Evolutionary conservation across 1,140 invertebrate species (phyloP).

Genomic region (Meloidogyne chitwoodi): DNA sequence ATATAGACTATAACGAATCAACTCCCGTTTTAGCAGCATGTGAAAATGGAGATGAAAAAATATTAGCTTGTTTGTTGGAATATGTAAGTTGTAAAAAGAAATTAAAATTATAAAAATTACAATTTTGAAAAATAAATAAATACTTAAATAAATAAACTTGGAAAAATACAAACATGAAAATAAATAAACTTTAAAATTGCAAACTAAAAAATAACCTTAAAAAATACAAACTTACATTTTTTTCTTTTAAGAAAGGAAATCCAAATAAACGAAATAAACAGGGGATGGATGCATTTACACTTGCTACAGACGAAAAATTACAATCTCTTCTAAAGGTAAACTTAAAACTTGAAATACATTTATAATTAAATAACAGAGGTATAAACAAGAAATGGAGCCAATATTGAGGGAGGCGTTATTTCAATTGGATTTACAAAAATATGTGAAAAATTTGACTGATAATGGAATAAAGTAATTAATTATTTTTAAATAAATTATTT

Average conservation of each 20-base stretch:
- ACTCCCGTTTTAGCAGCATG: slow-evolving; percentile 9
- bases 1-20: slow-evolving; percentile 7
- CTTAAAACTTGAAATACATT: neutral
- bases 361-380: neutral
- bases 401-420: neutral
- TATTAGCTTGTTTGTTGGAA: slow-evolving; percentile 9
- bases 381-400: neutral
- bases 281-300: slow-evolving; percentile 1
- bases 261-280: slow-evolving; percentile 13
- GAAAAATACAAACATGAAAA: too few species aligned
- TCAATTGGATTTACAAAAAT: slow-evolving; percentile 19
- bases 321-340: neutral
- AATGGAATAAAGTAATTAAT: slow-evolving; percentile 6
- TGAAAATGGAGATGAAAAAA: slow-evolving; percentile 23
- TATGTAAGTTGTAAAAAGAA: neutral
- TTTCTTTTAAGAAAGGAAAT: slow-evolving; percentile 10
- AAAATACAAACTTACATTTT: too few species aligned
- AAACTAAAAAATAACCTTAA: neutral
- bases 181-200: neutral
- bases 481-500: neutral
- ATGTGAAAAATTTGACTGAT: neutral
- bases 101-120: too few species aligned
- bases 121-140: too few species aligned
- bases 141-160: too few species aligned
- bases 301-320: slow-evolving; percentile 13